phyloP scores from a whole-genome alignment of 2,888 invertebrate genomes.

The Sialis lutaria region DNA sequence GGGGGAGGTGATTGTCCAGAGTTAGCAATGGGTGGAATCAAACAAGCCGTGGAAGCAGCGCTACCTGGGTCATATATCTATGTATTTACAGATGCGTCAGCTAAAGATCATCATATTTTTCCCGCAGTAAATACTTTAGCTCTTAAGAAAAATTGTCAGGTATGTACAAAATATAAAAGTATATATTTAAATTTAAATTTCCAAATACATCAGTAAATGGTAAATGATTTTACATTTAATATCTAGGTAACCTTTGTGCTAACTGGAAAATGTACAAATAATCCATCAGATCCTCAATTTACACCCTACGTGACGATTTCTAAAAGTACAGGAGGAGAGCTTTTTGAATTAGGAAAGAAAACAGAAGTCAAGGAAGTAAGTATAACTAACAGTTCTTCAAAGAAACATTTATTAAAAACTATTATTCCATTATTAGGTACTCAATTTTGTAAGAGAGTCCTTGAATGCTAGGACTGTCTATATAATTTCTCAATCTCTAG shows the following conservation, averaged over 20 bases:
- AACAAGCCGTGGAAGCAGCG: background rate
- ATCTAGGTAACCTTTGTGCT: conserved; percentile 1
- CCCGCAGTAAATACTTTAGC: background rate
- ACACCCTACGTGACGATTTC: background rate
- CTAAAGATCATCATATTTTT: background rate
- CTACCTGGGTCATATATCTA: background rate
- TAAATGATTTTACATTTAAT: background rate
- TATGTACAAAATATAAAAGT: background rate
- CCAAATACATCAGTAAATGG: background rate
- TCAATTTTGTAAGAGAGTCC: background rate
- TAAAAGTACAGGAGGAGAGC: background rate
- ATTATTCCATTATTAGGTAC: background rate
- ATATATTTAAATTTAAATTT: background rate
- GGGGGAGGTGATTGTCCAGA: background rate
- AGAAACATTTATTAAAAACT: background rate
- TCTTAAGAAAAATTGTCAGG: conserved; percentile 2
- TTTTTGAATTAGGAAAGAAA: background rate
- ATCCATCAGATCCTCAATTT: background rate
- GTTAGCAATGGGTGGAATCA: background rate
- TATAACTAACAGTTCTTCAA: background rate
- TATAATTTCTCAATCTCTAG: background rate
- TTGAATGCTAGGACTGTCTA: background rate
- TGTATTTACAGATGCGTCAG: background rate
- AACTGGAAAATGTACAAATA: background rate
- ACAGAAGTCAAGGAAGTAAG: background rate